phyloP scores from a whole-genome alignment of 2,888 invertebrate species.

The Pachycephus smyrnensis region DNA sequence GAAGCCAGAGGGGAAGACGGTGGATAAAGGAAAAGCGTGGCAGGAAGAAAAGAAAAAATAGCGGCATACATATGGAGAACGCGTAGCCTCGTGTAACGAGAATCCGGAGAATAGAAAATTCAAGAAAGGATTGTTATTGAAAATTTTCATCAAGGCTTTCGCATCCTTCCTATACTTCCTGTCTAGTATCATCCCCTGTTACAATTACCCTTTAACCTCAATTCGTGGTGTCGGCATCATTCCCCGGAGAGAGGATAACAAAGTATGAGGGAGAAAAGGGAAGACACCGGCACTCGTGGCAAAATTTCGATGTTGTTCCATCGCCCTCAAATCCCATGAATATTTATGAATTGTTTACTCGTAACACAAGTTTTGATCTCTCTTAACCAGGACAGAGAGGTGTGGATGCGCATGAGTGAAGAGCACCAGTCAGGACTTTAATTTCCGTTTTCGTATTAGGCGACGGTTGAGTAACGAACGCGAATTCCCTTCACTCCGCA shows the following conservation, averaged over 20 bases:
- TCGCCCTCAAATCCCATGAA: constrained; percentile 37
- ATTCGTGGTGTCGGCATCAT: background rate
- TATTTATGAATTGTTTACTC: constrained; percentile 52
- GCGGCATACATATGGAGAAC: background rate
- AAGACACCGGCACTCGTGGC: background rate
- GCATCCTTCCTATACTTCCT: background rate
- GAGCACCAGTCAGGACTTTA: background rate
- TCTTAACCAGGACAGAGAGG: background rate
- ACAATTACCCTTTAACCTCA: background rate
- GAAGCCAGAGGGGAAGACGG: background rate
- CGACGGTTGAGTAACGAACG: background rate
- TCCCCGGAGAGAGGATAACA: too few relatives aligned
- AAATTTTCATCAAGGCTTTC: background rate
- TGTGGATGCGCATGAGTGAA: background rate
- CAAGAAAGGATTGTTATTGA: background rate
- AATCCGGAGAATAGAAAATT: background rate
- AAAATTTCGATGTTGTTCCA: background rate
- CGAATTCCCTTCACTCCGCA: background rate
- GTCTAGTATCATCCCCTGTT: background rate
- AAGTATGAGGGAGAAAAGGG: background rate
- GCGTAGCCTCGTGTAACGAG: background rate
- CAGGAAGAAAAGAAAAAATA: background rate
- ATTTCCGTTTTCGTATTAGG: background rate
- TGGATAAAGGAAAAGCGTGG: background rate
- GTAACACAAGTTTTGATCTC: constrained; percentile 41